Evolutionary conservation across 2,797 vertebrate genomes (phyloP), one percentile per base, ranked within the genome.

Genomic region (Lacerta viridis): DNA sequence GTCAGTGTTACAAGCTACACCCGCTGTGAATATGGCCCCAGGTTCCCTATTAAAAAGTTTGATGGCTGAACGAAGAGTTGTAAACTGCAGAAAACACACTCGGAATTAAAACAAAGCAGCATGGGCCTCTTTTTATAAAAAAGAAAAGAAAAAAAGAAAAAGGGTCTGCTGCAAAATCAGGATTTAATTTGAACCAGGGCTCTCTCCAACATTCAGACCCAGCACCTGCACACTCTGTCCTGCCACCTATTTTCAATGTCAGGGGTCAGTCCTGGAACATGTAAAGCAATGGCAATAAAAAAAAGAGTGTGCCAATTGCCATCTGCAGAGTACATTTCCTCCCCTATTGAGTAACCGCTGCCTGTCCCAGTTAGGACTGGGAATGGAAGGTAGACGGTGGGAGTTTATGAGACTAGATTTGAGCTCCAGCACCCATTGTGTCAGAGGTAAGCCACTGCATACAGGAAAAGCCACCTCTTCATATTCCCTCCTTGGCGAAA

Each of bases 51-150:
- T 74, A 75, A 80, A 79, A 55, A 75, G 36, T 83, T 75, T 72
- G 66, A 87, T 64, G 84, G 50, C 17, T 5, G 18, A 84, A 55
- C 2, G 76, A 84, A 66, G 55, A 59, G 69, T 80, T 84, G 80
- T 76, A 84, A 80, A 84, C 46, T 59, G 68, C 25, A 66, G 89
- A 87, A 87, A 80, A 72, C 69, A 61, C 69, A 74, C 79, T 81
- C 13, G 18, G 79, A 81, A 87, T 75, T 61, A 75, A 81, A 87
- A 87, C 39, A 80, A 59, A 81, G 85, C 68, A 87, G 66, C 15
- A 1, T 27, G 46, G 41, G 33, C 25, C 69, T 50, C 3, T 17
- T 7, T 50, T 76, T 41, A 64, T 3, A 13, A 15, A 15, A 46
- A 50, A 25, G 36, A 41, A 18, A 55, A 36, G 61, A 9, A 68